A percentile compares a stretch with the other conserved stretches of the same genome.
phyloP scores from a whole-genome alignment of 2,113 vertebrate species.

The Apteryx mantelli region DNA sequence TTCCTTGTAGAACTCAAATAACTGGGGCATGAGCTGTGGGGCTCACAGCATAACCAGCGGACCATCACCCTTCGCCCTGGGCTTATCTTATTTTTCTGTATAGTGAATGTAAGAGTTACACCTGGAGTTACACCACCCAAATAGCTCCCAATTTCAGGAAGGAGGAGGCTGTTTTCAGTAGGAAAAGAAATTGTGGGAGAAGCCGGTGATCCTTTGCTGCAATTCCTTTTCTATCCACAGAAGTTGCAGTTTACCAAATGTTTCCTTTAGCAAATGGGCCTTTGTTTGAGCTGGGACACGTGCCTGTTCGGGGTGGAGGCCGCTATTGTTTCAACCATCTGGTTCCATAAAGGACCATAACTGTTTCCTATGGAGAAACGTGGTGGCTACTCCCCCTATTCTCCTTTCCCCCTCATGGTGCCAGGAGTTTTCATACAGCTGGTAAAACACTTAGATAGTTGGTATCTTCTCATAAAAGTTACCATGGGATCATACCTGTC shows the following conservation, averaged over 20 bases:
- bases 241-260: not conserved
- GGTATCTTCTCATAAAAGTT: not conserved
- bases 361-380: not conserved
- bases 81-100: not conserved
- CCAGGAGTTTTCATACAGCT: not conserved
- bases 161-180: not conserved
- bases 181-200: not conserved
- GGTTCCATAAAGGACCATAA: not conserved
- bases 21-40: not conserved
- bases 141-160: not conserved
- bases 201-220: not conserved
- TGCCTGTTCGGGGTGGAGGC: constrained; percentile 4
- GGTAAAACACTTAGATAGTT: not conserved
- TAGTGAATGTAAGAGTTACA: not conserved
- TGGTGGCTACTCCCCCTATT: constrained; percentile 1
- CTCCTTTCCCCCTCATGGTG: not conserved
- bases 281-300: constrained; percentile 2
- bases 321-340: constrained; percentile 42
- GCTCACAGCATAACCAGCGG: accelerated
- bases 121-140: not conserved
- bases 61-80: not conserved
- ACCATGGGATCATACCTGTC: not conserved
- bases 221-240: not conserved
- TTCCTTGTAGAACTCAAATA: not conserved
- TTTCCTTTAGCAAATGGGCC: constrained; percentile 40